phyloP scores from a whole-genome alignment of 2,113 vertebrate species.

The Psilopogon haemacephalus region DNA sequence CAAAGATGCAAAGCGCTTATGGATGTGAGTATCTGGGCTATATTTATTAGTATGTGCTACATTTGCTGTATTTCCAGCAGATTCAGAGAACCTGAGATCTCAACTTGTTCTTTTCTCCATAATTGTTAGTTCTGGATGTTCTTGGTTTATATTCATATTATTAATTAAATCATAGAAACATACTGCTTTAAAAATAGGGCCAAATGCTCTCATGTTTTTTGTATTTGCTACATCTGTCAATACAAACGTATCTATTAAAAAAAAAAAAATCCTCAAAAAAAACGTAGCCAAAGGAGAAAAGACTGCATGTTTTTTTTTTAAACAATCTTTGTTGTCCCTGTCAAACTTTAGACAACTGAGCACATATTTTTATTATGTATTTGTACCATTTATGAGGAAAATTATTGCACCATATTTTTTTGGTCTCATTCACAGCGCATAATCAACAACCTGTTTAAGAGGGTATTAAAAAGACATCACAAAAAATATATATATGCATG shows the following conservation, averaged over 20 bases:
- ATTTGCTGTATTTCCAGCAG: not conserved
- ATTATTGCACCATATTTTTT: not conserved
- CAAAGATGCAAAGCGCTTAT: not conserved
- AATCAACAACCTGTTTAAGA: not conserved
- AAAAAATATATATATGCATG: not conserved
- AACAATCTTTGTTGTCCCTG: not conserved
- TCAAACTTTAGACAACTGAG: not conserved
- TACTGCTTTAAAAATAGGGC: not conserved
- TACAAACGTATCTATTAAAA: not conserved
- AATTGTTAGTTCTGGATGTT: not conserved
- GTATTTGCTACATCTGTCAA: not conserved
- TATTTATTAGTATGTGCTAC: not conserved
- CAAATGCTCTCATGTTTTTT: not conserved
- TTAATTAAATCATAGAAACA: not conserved
- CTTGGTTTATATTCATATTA: not conserved
- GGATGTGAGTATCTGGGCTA: not conserved
- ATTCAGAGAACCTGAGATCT: not conserved
- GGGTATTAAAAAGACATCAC: not conserved
- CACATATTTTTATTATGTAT: not conserved
- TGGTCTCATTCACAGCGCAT: not conserved
- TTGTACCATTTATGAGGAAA: not conserved
- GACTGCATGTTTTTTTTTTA: not conserved
- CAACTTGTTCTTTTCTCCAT: not conserved
- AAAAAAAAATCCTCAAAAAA: accelerated
- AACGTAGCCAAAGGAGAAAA: not conserved